These are phyloP conservation scores for Tetragonisca angustula DNA, from an alignment of 2,888 invertebrate genomes.

Conservation along the genomic window DNA sequence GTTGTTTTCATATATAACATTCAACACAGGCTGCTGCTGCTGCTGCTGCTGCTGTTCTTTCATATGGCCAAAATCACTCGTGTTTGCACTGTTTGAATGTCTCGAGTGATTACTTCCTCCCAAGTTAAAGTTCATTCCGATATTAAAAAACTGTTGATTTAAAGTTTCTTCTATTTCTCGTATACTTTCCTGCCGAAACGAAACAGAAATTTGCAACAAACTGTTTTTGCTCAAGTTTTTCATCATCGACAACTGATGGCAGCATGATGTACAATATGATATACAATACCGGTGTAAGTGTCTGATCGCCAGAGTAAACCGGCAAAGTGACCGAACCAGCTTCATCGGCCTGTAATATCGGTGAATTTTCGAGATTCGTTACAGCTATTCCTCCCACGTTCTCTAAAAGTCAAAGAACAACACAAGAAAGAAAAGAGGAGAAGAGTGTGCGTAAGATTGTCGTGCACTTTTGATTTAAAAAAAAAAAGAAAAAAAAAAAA, in stretches of 20 bases:
- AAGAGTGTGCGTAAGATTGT: background rate
- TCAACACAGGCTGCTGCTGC: slow-evolving; percentile 69
- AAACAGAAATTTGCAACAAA: background rate
- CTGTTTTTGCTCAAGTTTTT: background rate
- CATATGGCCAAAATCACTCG: slow-evolving; percentile 53
- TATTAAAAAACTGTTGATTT: slow-evolving; percentile 82
- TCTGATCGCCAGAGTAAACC: slow-evolving; percentile 78
- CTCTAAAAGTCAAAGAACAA: slow-evolving; percentile 64
- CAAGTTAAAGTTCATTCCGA: slow-evolving; percentile 76
- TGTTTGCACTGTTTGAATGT: background rate
- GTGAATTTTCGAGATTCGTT: slow-evolving; percentile 73
- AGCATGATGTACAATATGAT: background rate
- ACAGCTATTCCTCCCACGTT: slow-evolving; percentile 69
- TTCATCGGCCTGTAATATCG: slow-evolving; percentile 82
- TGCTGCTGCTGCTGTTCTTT: slow-evolving; percentile 47
- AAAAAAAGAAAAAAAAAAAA: too few relatives aligned
- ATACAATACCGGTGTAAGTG: slow-evolving; percentile 78
- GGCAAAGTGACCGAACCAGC: slow-evolving; percentile 82
- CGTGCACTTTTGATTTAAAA: background rate
- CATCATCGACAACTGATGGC: background rate
- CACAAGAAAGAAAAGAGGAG: background rate
- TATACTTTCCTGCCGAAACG: slow-evolving; percentile 80
- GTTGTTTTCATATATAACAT: slow-evolving; percentile 76
- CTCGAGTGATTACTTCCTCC: slow-evolving; percentile 51
- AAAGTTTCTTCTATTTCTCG: slow-evolving; percentile 83